A percentile compares a stretch with the other conserved stretches of the same genome.
Conservation (phyloP, 2,888 invertebrate genomes). For the Nemoura dubitans region DNA sequence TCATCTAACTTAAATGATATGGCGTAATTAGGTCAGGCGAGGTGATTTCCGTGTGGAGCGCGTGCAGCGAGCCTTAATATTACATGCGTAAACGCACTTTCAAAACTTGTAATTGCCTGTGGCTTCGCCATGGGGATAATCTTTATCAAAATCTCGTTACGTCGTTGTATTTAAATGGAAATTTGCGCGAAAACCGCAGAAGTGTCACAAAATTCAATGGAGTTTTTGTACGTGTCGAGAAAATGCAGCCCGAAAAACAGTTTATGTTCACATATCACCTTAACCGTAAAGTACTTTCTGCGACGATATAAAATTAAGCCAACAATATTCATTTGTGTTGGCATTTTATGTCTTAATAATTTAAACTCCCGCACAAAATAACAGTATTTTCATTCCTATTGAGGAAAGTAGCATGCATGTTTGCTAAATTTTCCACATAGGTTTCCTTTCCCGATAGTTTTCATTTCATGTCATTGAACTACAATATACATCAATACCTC, state of each 20-base stretch:
- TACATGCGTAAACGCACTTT: not conserved
- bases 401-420: not conserved
- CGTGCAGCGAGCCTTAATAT: not conserved
- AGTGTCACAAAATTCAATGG: not conserved
- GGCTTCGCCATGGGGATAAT: not conserved
- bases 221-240: not conserved
- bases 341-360: not conserved
- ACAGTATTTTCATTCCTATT: not conserved
- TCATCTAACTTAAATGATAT: not conserved
- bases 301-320: not conserved
- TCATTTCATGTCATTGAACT: not conserved
- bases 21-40: not conserved
- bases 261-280: not conserved
- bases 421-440: not conserved
- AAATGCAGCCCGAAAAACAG: too few relatives aligned
- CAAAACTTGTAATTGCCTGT: not conserved
- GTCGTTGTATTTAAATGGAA: not conserved
- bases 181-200: not conserved
- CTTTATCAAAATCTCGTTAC: constrained; percentile 3
- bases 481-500: not conserved
- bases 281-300: not conserved
- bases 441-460: not conserved
- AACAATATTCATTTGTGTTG: not conserved
- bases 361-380: not conserved
- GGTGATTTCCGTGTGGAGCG: not conserved